Conservation (phyloP, 37 sponge, comb jelly and placozoan genomes). For the Halisarca cf. caerulea region DNA sequence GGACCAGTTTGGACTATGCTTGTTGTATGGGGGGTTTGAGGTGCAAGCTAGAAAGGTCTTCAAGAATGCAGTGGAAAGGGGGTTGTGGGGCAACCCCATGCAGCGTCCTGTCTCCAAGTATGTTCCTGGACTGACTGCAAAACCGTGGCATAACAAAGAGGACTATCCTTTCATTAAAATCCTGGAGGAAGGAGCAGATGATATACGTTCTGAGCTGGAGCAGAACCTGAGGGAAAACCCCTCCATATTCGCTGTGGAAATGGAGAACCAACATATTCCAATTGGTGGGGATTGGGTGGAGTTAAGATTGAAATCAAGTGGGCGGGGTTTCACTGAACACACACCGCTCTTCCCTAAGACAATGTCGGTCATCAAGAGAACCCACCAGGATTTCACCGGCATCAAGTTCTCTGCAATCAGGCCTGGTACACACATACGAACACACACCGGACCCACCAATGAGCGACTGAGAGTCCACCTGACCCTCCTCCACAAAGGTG, state of each 20-base stretch:
- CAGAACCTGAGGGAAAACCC: slow-evolving; percentile 43
- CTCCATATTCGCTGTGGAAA: slow-evolving; percentile 75
- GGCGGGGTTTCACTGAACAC: slow-evolving; percentile 70
- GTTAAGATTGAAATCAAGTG: slow-evolving; percentile 77
- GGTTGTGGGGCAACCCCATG: slow-evolving; percentile 84
- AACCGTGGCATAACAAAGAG: slow-evolving; percentile 80
- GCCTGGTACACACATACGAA: slow-evolving; percentile 85
- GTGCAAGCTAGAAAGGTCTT: slow-evolving; percentile 62
- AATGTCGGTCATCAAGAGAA: slow-evolving; percentile 43
- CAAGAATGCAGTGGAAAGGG: slow-evolving; percentile 74
- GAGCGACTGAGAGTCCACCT: slow-evolving; percentile 85
- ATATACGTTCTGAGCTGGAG: slow-evolving; percentile 68
- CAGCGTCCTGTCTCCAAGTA: slow-evolving; percentile 89
- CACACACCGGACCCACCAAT: slow-evolving; percentile 92
- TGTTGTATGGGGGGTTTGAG: slow-evolving; percentile 53
- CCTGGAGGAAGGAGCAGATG: slow-evolving; percentile 66
- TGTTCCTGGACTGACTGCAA: slow-evolving; percentile 71
- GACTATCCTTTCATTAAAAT: slow-evolving; percentile 73
- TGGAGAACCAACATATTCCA: slow-evolving; percentile 84
- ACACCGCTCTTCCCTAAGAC: slow-evolving; percentile 73
- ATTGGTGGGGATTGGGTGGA: slow-evolving; percentile 94
- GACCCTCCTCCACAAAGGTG: slow-evolving; percentile 74
- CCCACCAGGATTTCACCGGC: slow-evolving; percentile 77
- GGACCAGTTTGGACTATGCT: slow-evolving; percentile 82
- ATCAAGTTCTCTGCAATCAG: slow-evolving; percentile 90